These are phyloP conservation scores for Orchestia grillus DNA, from an alignment of 1,140 invertebrate genomes.

Conservation along the genomic window DNA sequence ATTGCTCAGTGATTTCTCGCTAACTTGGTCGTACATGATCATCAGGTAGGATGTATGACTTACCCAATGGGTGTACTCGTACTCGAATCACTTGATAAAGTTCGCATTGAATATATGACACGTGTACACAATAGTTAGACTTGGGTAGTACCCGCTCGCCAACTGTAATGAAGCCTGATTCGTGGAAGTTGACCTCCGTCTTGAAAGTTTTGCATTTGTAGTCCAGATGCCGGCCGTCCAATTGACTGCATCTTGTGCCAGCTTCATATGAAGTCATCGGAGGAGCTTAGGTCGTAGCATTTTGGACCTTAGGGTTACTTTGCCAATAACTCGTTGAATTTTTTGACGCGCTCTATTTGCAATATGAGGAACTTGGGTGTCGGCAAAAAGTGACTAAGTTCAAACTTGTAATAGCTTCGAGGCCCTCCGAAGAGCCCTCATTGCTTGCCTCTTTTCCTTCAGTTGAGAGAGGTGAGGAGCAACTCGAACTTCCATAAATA, in stretches of 20 bases:
- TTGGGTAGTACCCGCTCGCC: background rate
- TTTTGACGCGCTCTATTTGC: constrained; percentile 19
- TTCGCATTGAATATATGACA: background rate
- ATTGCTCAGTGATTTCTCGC: no score
- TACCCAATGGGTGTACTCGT: no score
- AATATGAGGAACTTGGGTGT: constrained; percentile 16
- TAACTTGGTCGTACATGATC: no score
- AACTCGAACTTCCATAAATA: constrained; percentile 26
- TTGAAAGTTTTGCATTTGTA: background rate
- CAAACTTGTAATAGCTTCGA: constrained; percentile 47
- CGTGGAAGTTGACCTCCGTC: background rate
- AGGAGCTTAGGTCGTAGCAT: constrained; percentile 10
- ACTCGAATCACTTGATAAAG: no score
- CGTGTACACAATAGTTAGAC: background rate
- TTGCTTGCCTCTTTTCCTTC: background rate
- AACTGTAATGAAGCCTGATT: background rate
- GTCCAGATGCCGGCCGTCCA: no score
- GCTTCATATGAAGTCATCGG: background rate
- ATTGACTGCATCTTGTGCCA: background rate
- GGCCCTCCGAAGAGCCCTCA: background rate
- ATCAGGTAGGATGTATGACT: no score
- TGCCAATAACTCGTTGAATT: constrained; percentile 36
- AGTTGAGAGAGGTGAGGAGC: background rate
- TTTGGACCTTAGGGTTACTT: background rate
- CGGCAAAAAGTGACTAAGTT: constrained; percentile 28